Evolutionary conservation across 2,113 vertebrate species (phyloP), one percentile per base, ranked within the genome.

Genomic region (Lagopus muta): DNA sequence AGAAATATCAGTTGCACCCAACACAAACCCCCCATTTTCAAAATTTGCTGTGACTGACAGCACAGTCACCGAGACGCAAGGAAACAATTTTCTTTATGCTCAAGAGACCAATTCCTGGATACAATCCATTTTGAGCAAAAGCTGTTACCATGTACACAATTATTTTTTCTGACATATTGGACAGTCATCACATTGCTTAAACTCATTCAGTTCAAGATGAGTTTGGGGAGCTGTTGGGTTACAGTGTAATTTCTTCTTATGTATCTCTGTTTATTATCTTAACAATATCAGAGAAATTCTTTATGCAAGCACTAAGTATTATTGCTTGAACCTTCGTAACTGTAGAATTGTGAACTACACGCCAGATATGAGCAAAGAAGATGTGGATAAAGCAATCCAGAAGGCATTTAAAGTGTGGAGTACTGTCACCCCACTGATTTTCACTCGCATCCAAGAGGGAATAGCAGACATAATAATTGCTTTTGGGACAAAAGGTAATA

Each of bases 401-500:
- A 97, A 96, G 45, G 98, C 97, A 1, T 83, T 98, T 17, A 65
- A 97, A 72, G 69, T 98, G 8, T 98, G 98, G 98, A 98, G 97
- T 82, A 43, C 88, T 74, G 97, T 98, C 27, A 97, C 96, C 3
- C 98, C 97, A 0, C 84, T 98, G 62, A 94, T 38, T 38, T 98
- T 98, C 94, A 97, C 70, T 64, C 92, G 60, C 50, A 90, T 97
- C 75, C 94, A 81, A 72, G 94, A 89, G 64, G 98, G 96, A n/a
- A 82, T 82, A 58, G 97, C 98, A 48, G 97, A 98, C 54, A 97
- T 98, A 84, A 98, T 97, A 96, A 97, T 98, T 87, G 97, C 96
- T 72, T 98, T 98, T 75, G 97, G 88, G 71, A 97, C 95, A 25
- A 76, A 88, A 98, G 98, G 98, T 98, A 97, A 92, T 55, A 20